Percentiles rank a stretch among this genome's conserved stretches.
phyloP scores from a whole-genome alignment of 2,888 invertebrate genomes.

The Lasius platythorax region DNA sequence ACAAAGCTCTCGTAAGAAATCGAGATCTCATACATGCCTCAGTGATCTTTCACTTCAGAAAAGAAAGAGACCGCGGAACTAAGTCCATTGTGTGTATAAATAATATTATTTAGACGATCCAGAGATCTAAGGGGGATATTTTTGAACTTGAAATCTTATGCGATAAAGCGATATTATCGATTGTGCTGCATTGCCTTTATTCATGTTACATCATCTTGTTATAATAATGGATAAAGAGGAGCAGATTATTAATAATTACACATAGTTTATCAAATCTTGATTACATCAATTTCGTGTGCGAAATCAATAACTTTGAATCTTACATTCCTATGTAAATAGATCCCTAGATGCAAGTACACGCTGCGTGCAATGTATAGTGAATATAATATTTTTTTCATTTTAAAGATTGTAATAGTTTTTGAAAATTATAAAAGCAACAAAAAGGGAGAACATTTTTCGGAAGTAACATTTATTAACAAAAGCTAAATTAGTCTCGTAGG shows the following conservation, averaged over 20 bases:
- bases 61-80: slow-evolving; percentile 32
- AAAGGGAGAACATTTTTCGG: neutral
- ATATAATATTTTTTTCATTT: neutral
- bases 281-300: neutral
- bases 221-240: neutral
- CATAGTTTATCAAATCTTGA: neutral
- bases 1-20: slow-evolving; percentile 63
- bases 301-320: neutral
- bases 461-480: slow-evolving; percentile 33
- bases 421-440: neutral
- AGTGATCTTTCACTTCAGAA: slow-evolving; percentile 16
- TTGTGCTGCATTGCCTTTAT: slow-evolving; percentile 23
- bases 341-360: neutral
- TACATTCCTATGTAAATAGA: neutral
- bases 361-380: too few species aligned
- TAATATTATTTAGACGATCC: slow-evolving; percentile 45
- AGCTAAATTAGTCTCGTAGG: slow-evolving; percentile 33
- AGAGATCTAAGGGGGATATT: neutral
- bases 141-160: slow-evolving; percentile 9
- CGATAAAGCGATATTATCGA: slow-evolving; percentile 27
- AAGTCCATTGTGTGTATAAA: slow-evolving; percentile 46
- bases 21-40: slow-evolving; percentile 44
- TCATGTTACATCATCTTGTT: neutral
- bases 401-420: neutral
- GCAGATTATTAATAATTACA: neutral